Conservation (phyloP, 2,888 invertebrate species). For the Copidosoma aretas region DNA sequence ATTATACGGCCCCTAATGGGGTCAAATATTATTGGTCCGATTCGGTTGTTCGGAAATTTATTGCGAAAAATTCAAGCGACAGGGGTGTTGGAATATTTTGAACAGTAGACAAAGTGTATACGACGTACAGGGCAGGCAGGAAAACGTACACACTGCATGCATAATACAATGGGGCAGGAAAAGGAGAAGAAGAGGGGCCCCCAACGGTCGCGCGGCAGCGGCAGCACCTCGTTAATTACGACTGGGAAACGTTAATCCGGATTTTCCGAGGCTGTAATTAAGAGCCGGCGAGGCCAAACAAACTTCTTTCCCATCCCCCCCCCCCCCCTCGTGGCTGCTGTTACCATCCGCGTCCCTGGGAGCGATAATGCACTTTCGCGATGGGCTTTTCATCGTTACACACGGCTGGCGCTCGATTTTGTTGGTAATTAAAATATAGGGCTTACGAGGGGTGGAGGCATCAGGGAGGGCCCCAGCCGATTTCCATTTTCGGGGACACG, state of each 20-base stretch:
- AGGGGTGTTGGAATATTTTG: no score
- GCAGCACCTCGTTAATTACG: conserved; percentile 16
- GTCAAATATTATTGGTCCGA: no score
- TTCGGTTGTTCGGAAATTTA: no score
- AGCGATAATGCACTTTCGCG: conserved; percentile 11
- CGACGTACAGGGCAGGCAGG: no score
- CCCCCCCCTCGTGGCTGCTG: no score
- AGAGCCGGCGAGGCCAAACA: conserved; percentile 4
- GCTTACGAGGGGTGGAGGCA: neutral
- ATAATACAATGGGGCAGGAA: neutral
- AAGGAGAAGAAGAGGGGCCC: conserved; percentile 4
- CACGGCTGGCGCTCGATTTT: conserved; percentile 3
- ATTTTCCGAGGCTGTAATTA: conserved; percentile 36
- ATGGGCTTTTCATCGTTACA: neutral
- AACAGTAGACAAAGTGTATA: no score
- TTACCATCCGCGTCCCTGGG: neutral
- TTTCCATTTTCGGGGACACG: conserved; percentile 4
- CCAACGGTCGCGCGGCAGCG: neutral
- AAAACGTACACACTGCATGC: no score
- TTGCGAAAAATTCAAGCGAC: no score
- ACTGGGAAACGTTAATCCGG: conserved; percentile 27
- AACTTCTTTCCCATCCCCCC: neutral
- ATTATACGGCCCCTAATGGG: no score
- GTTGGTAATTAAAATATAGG: conserved; percentile 19
- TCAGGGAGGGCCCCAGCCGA: no score